Conservation (phyloP, 2,797 vertebrate species). For the Sciaenops ocellatus region DNA sequence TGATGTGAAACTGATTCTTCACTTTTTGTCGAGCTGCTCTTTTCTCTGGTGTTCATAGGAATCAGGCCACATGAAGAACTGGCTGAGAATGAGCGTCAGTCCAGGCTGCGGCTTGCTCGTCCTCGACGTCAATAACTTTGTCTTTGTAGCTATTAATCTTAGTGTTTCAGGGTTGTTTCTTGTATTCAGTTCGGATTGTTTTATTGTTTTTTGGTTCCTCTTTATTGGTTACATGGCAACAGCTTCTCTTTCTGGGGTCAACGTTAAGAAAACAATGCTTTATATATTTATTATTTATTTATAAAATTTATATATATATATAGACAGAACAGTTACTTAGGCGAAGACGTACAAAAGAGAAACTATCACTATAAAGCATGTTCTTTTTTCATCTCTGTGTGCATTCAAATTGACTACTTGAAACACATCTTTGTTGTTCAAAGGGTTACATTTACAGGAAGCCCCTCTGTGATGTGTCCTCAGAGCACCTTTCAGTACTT, state of each 20-base stretch:
- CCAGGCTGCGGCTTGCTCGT: neutral
- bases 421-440: neutral
- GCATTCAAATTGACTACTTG: neutral
- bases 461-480: neutral
- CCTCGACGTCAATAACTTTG: neutral
- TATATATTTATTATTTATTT: too few species aligned
- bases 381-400: neutral
- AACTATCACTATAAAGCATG: neutral
- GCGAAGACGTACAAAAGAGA: neutral
- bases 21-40: neutral
- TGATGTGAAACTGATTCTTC: constrained; percentile 5
- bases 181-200: neutral
- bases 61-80: constrained; percentile 7
- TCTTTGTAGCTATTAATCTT: neutral
- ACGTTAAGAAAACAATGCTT: too few species aligned
- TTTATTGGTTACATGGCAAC: too few species aligned
- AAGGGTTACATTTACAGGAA: neutral
- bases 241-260: too few species aligned
- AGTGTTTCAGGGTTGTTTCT: neutral
- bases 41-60: neutral
- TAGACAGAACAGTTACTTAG: neutral
- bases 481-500: neutral
- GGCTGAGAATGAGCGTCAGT: neutral
- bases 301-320: too few species aligned
- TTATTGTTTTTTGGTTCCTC: too few species aligned